Base-by-base conservation (phyloP, 1,140 invertebrate genomes). In the Brachionus rubens region DNA sequence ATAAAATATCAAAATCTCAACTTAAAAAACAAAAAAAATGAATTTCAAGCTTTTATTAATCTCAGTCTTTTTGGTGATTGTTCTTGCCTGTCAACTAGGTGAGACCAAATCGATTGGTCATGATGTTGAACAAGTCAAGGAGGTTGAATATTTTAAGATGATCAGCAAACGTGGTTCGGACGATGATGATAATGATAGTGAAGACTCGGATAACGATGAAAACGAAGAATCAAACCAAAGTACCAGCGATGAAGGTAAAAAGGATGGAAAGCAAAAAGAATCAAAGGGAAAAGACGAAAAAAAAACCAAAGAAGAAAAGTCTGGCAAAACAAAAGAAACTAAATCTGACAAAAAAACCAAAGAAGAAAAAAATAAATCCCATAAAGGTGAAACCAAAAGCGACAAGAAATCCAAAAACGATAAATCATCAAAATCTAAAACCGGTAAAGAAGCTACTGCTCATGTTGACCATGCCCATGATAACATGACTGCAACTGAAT, bases 211-310 rank as follows among this genome's bases (percentile, higher is more conserved):
- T 33, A 19, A 16, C 9, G 36, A 33, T 59, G 10, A 26, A 36
- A 30, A 59, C 12, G 52, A n/a, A 1, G 24, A 54, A 54, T 24
- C 26, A 36, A 59, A 30, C 19, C n/a, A 59, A 59, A 59, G 33
- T 59, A 28, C n/a, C n/a, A 59, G 54, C 19, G 19, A 21, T 50
- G 68, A 52, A n/a, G 68, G 36, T 46, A 19, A 70, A 46, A 14
- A 70, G 10, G 68, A 72, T n/a, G n/a, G 28, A 46, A 46, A 12
- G 2, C 26, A 50, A 26, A 19, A 9, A 40, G 36, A 59, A 59
- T 50, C 48, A 7, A 46, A 72, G 26, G 16, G 14, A 9, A 36
- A 48, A 41, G 47, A 50, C 21, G 46, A 50, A 12, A 10, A 19
- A 12, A 26, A 40, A 21, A 10, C 26, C 14, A 26, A 72, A 33